Evolutionary conservation across 2,113 vertebrate genomes (phyloP).

Genomic region (Theristicus caerulescens): DNA sequence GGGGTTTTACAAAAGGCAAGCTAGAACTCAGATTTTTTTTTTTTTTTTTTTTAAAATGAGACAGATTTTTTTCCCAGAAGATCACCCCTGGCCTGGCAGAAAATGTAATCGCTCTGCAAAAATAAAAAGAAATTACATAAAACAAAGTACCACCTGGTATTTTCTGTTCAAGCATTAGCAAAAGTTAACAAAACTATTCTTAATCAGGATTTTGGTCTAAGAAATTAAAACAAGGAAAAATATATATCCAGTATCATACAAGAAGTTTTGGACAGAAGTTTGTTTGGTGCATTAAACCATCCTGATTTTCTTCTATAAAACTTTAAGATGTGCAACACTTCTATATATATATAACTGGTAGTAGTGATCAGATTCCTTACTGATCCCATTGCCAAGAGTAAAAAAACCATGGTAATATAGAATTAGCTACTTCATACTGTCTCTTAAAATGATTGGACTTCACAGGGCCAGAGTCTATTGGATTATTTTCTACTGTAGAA

Average conservation of each 20-base stretch:
- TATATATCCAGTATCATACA: not conserved
- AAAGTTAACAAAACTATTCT: not conserved
- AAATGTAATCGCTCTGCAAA: not conserved
- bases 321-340: not conserved
- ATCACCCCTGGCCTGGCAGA: not conserved
- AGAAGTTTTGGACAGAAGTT: not conserved
- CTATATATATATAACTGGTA: not conserved
- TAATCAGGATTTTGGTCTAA: not conserved
- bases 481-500: not conserved
- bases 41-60: not conserved
- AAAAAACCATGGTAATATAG: not conserved
- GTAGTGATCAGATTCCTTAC: not conserved
- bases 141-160: not conserved
- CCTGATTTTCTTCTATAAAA: not conserved
- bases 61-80: not conserved
- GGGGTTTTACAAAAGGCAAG: not conserved
- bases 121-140: not conserved
- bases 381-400: not conserved
- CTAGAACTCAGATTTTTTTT: not conserved
- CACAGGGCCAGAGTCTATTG: not conserved
- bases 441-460: not conserved
- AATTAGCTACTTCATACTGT: not conserved
- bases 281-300: not conserved
- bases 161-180: not conserved
- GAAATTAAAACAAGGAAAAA: not conserved